Evolutionary conservation across 2,797 vertebrate genomes (phyloP).

Genomic region (Catostomus latipinnis): DNA sequence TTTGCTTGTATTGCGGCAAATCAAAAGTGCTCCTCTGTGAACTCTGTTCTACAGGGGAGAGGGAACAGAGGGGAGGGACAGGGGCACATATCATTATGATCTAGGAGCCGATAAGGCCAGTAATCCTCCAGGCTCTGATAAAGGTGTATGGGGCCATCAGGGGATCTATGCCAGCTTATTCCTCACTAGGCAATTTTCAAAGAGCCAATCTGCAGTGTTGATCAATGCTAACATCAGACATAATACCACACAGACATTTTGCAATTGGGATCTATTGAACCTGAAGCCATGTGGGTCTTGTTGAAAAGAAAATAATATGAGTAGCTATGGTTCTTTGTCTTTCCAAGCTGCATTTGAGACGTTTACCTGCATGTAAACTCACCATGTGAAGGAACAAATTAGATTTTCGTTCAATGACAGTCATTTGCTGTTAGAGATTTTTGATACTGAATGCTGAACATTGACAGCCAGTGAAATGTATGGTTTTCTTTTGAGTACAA

Average conservation of each 20-base stretch:
- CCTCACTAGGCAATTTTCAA: slow-evolving; percentile 51
- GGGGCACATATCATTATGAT: slow-evolving; percentile 54
- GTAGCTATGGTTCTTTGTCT: slow-evolving; percentile 25
- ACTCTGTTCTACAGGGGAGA: not conserved
- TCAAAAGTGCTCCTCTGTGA: not conserved
- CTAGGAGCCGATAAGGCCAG: slow-evolving; percentile 66
- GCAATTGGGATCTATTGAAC: slow-evolving; percentile 66
- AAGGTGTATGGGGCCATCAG: slow-evolving; percentile 50
- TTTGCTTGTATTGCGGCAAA: not conserved
- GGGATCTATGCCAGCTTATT: slow-evolving; percentile 59
- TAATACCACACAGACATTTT: slow-evolving; percentile 64
- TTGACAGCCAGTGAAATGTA: slow-evolving; percentile 21
- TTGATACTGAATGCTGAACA: slow-evolving; percentile 29
- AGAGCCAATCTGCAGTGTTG: slow-evolving; percentile 50
- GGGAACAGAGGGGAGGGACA: slow-evolving; percentile 17
- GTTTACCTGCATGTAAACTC: slow-evolving; percentile 10
- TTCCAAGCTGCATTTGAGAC: not conserved
- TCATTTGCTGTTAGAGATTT: slow-evolving; percentile 5
- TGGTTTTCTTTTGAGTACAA: not conserved
- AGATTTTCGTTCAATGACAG: slow-evolving; percentile 27
- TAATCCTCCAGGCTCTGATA: slow-evolving; percentile 57
- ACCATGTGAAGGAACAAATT: slow-evolving; percentile 34
- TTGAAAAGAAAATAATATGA: slow-evolving; percentile 34
- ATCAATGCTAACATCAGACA: slow-evolving; percentile 48
- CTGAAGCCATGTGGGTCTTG: slow-evolving; percentile 59